phyloP scores from a whole-genome alignment of 2,797 vertebrate genomes.

The Dermochelys coriacea region DNA sequence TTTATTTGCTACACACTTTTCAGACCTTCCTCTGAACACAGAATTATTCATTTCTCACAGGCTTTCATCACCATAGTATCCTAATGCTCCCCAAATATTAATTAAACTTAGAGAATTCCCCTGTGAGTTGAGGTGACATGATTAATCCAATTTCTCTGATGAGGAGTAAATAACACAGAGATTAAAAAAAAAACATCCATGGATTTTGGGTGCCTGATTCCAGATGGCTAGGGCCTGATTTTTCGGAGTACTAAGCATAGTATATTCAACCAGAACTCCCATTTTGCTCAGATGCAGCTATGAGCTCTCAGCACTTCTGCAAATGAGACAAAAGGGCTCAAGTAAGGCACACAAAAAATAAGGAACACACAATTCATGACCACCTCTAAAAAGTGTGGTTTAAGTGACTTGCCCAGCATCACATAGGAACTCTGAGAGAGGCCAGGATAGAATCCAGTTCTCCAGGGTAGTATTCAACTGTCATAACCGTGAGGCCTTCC shows the following conservation, averaged over 20 bases:
- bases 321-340: background rate
- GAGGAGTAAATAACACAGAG: background rate
- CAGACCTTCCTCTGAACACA: background rate
- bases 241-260: background rate
- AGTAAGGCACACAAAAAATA: background rate
- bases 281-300: background rate
- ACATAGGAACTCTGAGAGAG: background rate
- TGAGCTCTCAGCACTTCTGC: background rate
- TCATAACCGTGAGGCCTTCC: too few relatives aligned
- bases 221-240: background rate
- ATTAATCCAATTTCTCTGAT: background rate
- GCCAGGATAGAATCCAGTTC: too few relatives aligned
- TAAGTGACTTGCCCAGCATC: background rate
- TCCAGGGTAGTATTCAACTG: too few relatives aligned
- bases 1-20: background rate
- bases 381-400: background rate
- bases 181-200: background rate
- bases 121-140: background rate
- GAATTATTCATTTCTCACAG: background rate
- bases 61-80: background rate
- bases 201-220: background rate
- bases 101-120: background rate
- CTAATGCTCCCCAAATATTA: background rate
- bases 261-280: background rate
- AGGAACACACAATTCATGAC: background rate